These are phyloP conservation scores for Athene cunicularia DNA, from an alignment of 2,113 vertebrate genomes.

Conservation along the genomic window DNA sequence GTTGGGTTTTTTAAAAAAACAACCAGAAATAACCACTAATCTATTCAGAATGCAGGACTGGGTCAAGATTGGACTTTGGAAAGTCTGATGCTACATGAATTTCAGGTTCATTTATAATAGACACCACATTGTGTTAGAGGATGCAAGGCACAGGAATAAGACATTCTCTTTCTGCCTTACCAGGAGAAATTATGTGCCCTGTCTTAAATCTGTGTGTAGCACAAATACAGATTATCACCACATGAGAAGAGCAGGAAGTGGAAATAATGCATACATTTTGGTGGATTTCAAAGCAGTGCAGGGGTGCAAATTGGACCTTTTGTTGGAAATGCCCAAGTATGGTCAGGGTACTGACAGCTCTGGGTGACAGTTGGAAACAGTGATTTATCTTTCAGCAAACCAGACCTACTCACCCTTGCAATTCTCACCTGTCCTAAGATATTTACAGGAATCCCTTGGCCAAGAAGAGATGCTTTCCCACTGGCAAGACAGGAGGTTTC, in stretches of 20 bases:
- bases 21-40: background rate
- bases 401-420: background rate
- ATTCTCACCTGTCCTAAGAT: background rate
- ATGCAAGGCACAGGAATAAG: background rate
- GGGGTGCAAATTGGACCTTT: background rate
- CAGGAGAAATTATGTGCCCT: background rate
- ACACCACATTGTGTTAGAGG: background rate
- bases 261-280: background rate
- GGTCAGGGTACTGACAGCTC: background rate
- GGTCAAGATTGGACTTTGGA: background rate
- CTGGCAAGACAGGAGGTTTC: background rate
- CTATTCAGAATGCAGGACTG: background rate
- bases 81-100: background rate
- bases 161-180: background rate
- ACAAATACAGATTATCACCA: background rate
- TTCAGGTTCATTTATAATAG: background rate
- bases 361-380: fast-evolving
- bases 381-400: background rate
- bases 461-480: background rate
- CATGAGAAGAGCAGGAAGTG: background rate
- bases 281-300: background rate
- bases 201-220: background rate
- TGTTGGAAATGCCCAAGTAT: background rate
- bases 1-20: background rate
- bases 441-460: background rate